phyloP scores from a whole-genome alignment of 2,113 vertebrate genomes.

The Xiphophorus couchianus region DNA sequence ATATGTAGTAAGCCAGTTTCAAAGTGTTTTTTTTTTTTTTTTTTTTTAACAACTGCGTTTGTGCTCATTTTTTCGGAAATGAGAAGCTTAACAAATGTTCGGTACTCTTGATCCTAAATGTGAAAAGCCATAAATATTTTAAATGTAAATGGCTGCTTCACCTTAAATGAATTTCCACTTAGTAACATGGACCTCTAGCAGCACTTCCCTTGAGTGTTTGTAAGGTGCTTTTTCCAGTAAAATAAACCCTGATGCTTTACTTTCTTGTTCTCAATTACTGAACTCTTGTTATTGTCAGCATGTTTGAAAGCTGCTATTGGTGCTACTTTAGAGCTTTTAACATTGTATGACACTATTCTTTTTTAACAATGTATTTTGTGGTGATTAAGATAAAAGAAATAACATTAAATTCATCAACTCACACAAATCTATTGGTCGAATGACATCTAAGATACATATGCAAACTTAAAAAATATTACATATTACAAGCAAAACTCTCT shows the following conservation, averaged over 20 bases:
- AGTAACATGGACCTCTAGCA: constrained; percentile 37
- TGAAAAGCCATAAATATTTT: constrained; percentile 47
- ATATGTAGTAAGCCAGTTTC: not conserved
- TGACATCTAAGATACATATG: not conserved
- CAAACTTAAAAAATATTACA: not conserved
- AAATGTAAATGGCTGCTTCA: constrained; percentile 35
- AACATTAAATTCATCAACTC: not conserved
- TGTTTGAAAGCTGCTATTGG: not conserved
- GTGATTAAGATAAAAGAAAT: not conserved
- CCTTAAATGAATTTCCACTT: constrained; percentile 43
- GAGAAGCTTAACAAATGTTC: constrained; percentile 10
- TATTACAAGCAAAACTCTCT: no score
- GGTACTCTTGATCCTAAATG: constrained; percentile 29
- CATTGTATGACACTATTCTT: no score
- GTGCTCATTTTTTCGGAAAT: constrained; percentile 12
- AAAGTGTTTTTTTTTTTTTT: not conserved
- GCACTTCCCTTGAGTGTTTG: constrained; percentile 15
- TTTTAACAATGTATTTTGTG: not conserved
- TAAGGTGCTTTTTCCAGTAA: constrained; percentile 37
- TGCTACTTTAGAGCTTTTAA: not conserved
- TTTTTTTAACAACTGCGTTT: not conserved
- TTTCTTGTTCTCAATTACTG: constrained; percentile 7
- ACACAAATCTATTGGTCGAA: not conserved
- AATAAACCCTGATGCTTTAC: constrained; percentile 8
- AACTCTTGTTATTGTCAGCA: not conserved